Base-by-base conservation (phyloP, 1,140 invertebrate genomes). In the Drosophila eugracilis region DNA sequence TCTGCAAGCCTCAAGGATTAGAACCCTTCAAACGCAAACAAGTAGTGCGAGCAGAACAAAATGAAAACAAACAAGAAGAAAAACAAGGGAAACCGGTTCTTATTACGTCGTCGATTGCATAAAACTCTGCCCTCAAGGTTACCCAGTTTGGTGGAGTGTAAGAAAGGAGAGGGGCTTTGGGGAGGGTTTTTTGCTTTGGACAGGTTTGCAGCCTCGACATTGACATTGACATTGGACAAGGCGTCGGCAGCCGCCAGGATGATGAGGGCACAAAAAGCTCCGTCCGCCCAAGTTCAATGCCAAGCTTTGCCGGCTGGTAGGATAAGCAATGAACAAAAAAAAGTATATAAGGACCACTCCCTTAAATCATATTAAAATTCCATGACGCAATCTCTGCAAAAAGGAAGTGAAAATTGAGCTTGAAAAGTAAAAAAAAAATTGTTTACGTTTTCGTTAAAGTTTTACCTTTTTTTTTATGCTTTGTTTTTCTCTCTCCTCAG, bases 151-250 rank as follows among this genome's bases (percentile, higher is more conserved):
- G 36, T 21, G 47, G 42, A 14, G 47, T 48, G 57, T 9, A 17
- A 28, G 15, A n/a, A 5, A 17, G 24, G 21, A 10, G 28, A 5
- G 22, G 19, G 17, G 9, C 24, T 19, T 10, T 1, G 37, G 22
- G 21, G 32, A 19, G 34, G 59, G 22, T 37, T 12, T 37, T 10
- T 22, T 28, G 26, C 19, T 32, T 24, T 28, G 70, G 69, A 79
- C 80, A 85, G 80, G 80, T 84, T 84, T 85, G 44, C 49, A 45
- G 28, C 37, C 24, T 69, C 78, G 80, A 80, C 80, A 85, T 84
- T 84, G 80, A 73, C 80, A 79, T 84, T 85, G 81, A 66, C 44
- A 66, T 62, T 65, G 62, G n/a, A 14, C 28, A 9, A 41, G 17
- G 41, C 22, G n/a, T n/a, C n/a, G n/a, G n/a, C n/a, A n/a, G n/a